Evolutionary conservation across 2,113 vertebrate genomes (phyloP).

Genomic region (Chrysochloris asiatica): DNA sequence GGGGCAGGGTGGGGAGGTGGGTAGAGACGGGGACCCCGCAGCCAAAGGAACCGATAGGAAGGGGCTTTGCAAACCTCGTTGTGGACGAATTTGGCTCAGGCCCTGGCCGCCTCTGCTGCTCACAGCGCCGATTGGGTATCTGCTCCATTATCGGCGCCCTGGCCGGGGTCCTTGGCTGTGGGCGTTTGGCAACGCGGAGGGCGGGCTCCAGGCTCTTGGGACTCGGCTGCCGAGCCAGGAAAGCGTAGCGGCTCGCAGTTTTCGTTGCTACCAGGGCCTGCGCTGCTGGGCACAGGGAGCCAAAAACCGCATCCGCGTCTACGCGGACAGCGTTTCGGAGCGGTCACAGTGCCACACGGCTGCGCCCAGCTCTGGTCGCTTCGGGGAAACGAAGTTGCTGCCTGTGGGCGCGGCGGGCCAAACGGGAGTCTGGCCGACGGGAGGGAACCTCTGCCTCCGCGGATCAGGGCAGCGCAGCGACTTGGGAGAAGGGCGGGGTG

Average conservation of each 20-base stretch:
- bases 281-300: background rate
- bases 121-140: background rate
- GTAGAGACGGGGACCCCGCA: background rate
- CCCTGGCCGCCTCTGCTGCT: background rate
- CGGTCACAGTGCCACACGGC: no score
- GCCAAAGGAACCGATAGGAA: accelerated
- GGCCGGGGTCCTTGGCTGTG: accelerated
- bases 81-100: no score
- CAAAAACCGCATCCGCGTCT: background rate
- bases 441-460: background rate
- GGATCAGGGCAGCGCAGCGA: background rate
- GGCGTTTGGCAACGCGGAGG: accelerated
- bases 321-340: background rate
- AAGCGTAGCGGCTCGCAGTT: accelerated
- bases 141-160: accelerated
- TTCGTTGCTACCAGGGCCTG: slow-evolving; percentile 20
- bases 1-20: background rate
- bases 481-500: background rate
- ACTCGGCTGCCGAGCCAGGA: accelerated
- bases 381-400: background rate
- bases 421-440: background rate
- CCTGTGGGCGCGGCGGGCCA: background rate
- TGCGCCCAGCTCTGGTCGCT: no score
- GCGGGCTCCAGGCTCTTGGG: background rate
- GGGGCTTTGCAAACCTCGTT: background rate